Evolutionary conservation across 2,888 invertebrate genomes (phyloP).

Genomic region (Tinea semifulvella): DNA sequence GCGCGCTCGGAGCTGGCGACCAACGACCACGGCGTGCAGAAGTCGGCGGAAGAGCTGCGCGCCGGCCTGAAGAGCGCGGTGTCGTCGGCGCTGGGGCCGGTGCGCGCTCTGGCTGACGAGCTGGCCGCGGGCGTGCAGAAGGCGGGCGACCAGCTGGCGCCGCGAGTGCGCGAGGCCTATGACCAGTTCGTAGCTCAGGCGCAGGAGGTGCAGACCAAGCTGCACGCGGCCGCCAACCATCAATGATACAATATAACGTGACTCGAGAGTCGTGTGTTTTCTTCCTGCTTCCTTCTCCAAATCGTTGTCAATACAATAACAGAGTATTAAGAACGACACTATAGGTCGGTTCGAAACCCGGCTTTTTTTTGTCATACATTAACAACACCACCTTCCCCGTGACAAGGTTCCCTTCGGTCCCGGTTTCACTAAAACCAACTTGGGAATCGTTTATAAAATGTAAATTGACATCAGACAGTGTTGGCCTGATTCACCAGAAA

Average conservation of each 20-base stretch:
- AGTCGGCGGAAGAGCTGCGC: conserved; percentile 35
- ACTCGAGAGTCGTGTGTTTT: background rate
- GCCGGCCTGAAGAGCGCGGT: conserved; percentile 41
- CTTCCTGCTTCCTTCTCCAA: background rate
- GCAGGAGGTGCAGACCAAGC: conserved; percentile 42
- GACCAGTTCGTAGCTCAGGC: conserved; percentile 45
- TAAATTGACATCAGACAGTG: too few species aligned
- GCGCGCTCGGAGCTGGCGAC: conserved; percentile 41
- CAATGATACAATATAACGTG: too few species aligned
- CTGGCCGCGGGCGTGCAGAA: conserved; percentile 38
- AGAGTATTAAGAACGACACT: too few species aligned
- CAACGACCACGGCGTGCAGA: conserved; percentile 51
- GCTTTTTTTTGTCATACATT: too few species aligned
- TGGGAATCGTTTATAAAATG: too few species aligned
- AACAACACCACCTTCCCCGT: too few species aligned
- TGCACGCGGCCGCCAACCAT: conserved; percentile 46
- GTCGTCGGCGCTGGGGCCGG: conserved; percentile 37
- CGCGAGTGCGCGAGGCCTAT: conserved; percentile 46
- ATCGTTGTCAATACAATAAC: background rate
- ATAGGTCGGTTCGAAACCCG: too few species aligned
- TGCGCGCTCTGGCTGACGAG: conserved; percentile 46
- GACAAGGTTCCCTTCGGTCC: too few species aligned
- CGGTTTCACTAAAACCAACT: too few species aligned
- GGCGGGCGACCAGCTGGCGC: conserved; percentile 49
- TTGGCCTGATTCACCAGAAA: too few species aligned